These are phyloP conservation scores for Platalea minor DNA, from an alignment of 2,797 vertebrate genomes.

Conservation along the genomic window DNA sequence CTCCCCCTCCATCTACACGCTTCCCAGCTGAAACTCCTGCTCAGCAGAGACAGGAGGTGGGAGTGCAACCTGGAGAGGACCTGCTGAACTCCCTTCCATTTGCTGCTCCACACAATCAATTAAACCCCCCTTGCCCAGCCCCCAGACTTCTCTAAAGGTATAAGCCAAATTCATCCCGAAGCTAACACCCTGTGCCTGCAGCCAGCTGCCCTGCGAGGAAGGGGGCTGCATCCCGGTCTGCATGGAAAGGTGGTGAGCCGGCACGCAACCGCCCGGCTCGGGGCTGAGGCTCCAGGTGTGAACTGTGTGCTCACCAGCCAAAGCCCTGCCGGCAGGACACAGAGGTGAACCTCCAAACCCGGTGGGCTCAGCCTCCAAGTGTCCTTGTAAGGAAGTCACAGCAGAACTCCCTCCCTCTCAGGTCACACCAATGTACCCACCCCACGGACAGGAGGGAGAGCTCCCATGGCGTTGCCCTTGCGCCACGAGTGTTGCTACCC, in stretches of 20 bases:
- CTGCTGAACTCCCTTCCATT: background rate
- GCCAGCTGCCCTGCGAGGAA: background rate
- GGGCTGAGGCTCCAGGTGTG: background rate
- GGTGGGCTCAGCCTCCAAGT: background rate
- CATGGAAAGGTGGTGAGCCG: background rate
- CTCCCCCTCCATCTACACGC: background rate
- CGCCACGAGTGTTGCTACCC: fast-evolving
- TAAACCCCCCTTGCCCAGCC: background rate
- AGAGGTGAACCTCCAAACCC: background rate
- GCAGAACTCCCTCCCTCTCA: background rate
- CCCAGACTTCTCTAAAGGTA: background rate
- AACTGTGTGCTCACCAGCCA: background rate
- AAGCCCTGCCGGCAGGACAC: background rate
- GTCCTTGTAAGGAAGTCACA: background rate
- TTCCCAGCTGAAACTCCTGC: background rate
- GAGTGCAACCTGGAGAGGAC: background rate
- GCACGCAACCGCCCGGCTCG: fast-evolving
- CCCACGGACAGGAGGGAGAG: background rate
- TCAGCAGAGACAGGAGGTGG: background rate
- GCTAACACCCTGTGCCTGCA: background rate
- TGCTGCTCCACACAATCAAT: background rate
- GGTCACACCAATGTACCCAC: background rate
- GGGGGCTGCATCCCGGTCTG: background rate
- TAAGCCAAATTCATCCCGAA: background rate
- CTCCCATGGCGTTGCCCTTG: background rate